Conservation (phyloP, 2,888 invertebrate species). For the Agonopterix alstromeriana region DNA sequence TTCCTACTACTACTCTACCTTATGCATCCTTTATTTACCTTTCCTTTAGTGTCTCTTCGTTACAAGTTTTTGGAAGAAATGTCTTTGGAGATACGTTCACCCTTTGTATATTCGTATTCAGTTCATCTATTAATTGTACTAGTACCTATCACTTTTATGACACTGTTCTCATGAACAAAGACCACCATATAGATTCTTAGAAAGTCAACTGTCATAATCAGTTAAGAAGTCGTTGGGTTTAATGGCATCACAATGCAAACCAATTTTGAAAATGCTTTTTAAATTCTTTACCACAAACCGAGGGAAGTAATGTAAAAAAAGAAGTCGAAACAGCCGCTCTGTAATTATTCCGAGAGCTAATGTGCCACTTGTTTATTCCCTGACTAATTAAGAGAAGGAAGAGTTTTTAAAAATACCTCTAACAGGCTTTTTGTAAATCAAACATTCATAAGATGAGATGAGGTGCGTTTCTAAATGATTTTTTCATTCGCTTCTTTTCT, state of each 20-base stretch:
- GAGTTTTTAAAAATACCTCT: conserved; percentile 59
- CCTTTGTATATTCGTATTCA: too few species aligned
- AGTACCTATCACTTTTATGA: too few species aligned
- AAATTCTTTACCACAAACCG: conserved; percentile 64
- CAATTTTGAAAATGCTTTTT: conserved; percentile 68
- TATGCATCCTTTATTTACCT: too few species aligned
- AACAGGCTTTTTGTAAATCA: conserved; percentile 54
- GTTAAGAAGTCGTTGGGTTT: conserved; percentile 12
- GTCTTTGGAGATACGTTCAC: too few species aligned
- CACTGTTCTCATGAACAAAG: too few species aligned
- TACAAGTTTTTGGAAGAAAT: too few species aligned
- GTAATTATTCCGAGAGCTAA: conserved; percentile 73
- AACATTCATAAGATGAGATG: conserved; percentile 60
- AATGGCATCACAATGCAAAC: conserved; percentile 49
- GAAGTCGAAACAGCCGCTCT: conserved; percentile 40
- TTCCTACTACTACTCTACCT: too few species aligned
- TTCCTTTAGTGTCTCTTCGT: too few species aligned
- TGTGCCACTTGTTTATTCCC: conserved; percentile 73
- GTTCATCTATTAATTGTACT: too few species aligned
- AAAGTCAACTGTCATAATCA: too few species aligned
- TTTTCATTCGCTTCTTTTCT: conserved; percentile 28
- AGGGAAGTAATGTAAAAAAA: conserved; percentile 41
- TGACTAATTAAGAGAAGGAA: conserved; percentile 71
- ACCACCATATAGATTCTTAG: too few species aligned
- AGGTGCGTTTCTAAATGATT: conserved; percentile 36